These are phyloP conservation scores for Dasypolia templi DNA, from an alignment of 2,888 invertebrate species.

Conservation along the genomic window DNA sequence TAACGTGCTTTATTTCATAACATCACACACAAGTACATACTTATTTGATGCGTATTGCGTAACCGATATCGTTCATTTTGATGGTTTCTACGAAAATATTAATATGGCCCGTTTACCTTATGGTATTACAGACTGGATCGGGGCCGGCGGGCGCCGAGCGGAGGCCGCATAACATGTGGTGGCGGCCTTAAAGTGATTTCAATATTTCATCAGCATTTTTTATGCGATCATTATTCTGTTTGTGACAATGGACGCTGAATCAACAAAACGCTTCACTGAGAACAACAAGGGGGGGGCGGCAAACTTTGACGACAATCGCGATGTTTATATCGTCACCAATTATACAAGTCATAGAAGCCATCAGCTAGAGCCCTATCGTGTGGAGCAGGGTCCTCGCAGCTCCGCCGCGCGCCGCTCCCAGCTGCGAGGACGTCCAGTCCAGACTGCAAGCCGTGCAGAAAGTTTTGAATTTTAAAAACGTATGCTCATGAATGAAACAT, in stretches of 20 bases:
- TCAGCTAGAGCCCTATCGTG: conserved; percentile 16
- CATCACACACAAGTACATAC: conserved; percentile 36
- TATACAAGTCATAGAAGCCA: conserved; percentile 51
- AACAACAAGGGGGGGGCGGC: conserved; percentile 49
- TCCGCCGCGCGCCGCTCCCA: background rate
- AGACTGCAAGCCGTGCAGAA: conserved; percentile 34
- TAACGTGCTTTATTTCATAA: conserved; percentile 64
- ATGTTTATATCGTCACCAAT: conserved; percentile 58
- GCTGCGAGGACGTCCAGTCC: conserved; percentile 31
- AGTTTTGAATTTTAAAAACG: conserved; percentile 57
- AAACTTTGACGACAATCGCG: conserved; percentile 33
- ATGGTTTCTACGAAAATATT: conserved; percentile 53
- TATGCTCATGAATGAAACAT: conserved; percentile 60
- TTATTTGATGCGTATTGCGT: conserved; percentile 52
- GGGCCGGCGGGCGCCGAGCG: too few relatives aligned
- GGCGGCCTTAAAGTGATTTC: conserved; percentile 20
- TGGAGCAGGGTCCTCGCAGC: background rate
- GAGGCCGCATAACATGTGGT: background rate
- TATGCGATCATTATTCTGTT: conserved; percentile 57
- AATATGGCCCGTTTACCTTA: conserved; percentile 44
- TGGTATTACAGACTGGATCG: conserved; percentile 18
- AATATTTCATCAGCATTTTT: conserved; percentile 52
- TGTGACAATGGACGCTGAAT: conserved; percentile 43
- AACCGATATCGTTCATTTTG: conserved; percentile 57
- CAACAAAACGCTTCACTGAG: conserved; percentile 44